Base-by-base conservation (phyloP, 2,888 invertebrate species). In the Allygus modestus region DNA sequence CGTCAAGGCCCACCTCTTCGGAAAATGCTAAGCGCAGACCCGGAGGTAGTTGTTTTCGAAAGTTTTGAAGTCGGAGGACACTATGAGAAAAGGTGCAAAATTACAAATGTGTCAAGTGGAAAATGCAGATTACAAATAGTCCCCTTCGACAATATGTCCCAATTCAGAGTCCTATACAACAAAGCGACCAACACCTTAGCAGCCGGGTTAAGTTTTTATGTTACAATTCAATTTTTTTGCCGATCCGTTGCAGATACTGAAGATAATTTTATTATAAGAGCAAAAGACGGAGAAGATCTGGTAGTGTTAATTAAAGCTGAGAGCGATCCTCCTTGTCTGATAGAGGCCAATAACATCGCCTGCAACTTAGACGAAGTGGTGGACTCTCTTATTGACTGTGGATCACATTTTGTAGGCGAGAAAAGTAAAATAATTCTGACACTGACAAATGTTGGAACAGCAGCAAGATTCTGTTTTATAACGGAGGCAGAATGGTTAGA, bases 311-410 rank as follows among this genome's bases (percentile, higher is more conserved):
- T 73, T 9, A 73, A 41, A 41, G 41, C 73, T 7, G 43, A 20
- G 20, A 73, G 73, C 26, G 23, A 20, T 4, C 41, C 73, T 4
- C 73, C 73, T n/a, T 43, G n/a, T 41, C 41, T 73, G 1, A 20
- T 73, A 4, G 73, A 73, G 23, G 73, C n/a, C 11, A 37, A 28
- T n/a, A 23, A 73, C 33, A 12, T 20, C 9, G 17, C 1, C 11
- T 37, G 33, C 31, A 73, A 73, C 43, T 1, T 73, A 4, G 73
- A 73, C 33, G 41, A 23, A 11, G 23, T 41, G 4, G 20, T 43
- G 43, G 73, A 73, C 73, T 73, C 73, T 9, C 31, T 73, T 11
- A 17, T 73, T 1, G 73, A 73, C 23, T 73, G 73, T 41, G 73
- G 73, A 4, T 41, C 73, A 23, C 23, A 37, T 9, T 73, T 73